These are phyloP conservation scores for Pegea sp. DNA, from an alignment of 23 tunicate genomes.

Conservation along the genomic window DNA sequence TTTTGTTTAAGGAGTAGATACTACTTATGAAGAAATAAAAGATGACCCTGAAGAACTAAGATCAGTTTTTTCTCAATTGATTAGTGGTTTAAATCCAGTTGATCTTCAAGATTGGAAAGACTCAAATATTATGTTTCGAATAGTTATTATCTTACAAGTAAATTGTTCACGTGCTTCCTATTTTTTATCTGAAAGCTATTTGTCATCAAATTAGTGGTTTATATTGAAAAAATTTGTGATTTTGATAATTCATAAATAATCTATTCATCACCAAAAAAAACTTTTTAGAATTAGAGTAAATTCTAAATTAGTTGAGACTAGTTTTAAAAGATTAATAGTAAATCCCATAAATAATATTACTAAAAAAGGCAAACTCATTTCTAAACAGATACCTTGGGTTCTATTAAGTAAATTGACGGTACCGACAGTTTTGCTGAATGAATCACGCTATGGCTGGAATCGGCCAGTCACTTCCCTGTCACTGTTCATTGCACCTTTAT, in stretches of 20 bases:
- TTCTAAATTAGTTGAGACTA: too few relatives aligned
- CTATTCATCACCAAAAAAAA: too few relatives aligned
- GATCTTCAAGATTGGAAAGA: conserved; percentile 11
- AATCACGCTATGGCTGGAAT: conserved; percentile 28
- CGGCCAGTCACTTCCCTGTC: conserved; percentile 25
- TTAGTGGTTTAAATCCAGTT: conserved; percentile 19
- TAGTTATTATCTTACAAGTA: conserved; percentile 16
- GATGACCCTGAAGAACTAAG: conserved; percentile 1
- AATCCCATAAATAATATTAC: not conserved
- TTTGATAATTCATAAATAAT: too few relatives aligned
- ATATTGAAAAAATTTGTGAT: too few relatives aligned
- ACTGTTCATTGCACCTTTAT: conserved; percentile 28
- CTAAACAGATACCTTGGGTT: conserved; percentile 44
- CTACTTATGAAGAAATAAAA: conserved; percentile 1
- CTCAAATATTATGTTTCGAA: conserved; percentile 3
- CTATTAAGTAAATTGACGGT: conserved; percentile 44
- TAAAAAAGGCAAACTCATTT: not conserved
- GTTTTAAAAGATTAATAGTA: too few relatives aligned
- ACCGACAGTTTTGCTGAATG: conserved; percentile 21
- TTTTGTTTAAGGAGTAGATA: not conserved
- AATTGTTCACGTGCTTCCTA: too few relatives aligned
- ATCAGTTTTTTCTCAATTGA: conserved; percentile 5
- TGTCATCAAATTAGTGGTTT: too few relatives aligned
- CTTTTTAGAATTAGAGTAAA: too few relatives aligned
- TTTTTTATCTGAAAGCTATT: too few relatives aligned